Evolutionary conservation across 2,888 invertebrate genomes (phyloP), one percentile per base, ranked within the genome.

Genomic region (Chloroclysta siterata): DNA sequence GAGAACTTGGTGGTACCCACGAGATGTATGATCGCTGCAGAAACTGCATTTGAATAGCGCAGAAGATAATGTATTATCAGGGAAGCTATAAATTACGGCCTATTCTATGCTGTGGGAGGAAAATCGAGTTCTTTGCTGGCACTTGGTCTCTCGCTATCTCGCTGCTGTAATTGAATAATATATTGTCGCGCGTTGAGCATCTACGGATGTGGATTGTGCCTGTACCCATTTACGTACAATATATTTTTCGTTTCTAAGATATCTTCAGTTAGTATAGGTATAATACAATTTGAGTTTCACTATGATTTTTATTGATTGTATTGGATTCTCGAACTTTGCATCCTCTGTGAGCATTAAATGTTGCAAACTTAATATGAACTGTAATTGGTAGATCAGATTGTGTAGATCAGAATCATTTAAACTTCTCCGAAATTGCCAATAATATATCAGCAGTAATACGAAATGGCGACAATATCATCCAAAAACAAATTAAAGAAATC

Each of bases 11-110:
- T 85, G 47, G 51, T 47, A 47, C 53, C 46, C 83, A 80, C 82
- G 75, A 77, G 80, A 84, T 80, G 76, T 74, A 75, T 77, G 77
- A 71, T 76, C 79, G 73, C 71, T 83, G 85, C 84, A 84, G 76
- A 73, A 78, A 61, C 81, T 84, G 85, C 85, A 84, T 81, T 81
- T 80, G 81, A 83, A 83, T 83, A 82, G 81, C 78, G 81, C 76
- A 77, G 71, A 73, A 72, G 67, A 77, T 74, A 79, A 77, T 79
- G 72, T 80, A 78, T 80, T 78, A 75, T 70, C 68, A 60, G 65
- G 50, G 61, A 61, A 58, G 68, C 65, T 58, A 72, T 71, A 71
- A 73, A 72, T 74, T 64, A 68, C 63, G 42, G 65, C 64, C 66
- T 64, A 65, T 57, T 68, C 57, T 50, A 47, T 17, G 58, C 51